These are phyloP conservation scores for Enteromius argenteus DNA, from an alignment of 2,797 vertebrate genomes.

Conservation along the genomic window DNA sequence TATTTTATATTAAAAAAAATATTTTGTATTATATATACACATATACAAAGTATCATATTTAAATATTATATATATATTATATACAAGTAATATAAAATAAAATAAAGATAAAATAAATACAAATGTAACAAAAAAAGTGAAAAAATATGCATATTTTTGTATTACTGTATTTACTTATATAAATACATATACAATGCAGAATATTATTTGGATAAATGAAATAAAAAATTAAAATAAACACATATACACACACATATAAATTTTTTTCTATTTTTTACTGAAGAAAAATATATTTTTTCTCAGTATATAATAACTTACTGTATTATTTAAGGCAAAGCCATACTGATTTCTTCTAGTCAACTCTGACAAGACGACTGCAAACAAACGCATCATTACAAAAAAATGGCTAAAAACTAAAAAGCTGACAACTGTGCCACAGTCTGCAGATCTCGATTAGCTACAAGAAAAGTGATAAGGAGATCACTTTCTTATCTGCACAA, in stretches of 20 bases:
- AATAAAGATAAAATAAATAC: neutral
- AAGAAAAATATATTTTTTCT: neutral
- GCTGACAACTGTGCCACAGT: neutral
- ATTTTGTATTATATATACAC: neutral
- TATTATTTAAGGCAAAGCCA: conserved; percentile 51
- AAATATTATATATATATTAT: neutral
- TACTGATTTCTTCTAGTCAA: conserved; percentile 48
- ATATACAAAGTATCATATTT: too few relatives aligned
- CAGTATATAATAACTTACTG: neutral
- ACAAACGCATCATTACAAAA: conserved; percentile 6
- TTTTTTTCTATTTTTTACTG: too few relatives aligned
- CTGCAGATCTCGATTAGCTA: neutral
- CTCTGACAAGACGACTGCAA: conserved; percentile 15
- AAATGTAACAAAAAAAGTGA: neutral
- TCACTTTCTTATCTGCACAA: conserved; percentile 59
- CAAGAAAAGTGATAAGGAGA: conserved; percentile 50
- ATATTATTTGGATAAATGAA: neutral
- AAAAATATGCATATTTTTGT: neutral
- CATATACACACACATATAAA: too few relatives aligned
- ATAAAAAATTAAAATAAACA: neutral
- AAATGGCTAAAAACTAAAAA: neutral
- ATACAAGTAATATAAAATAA: neutral
- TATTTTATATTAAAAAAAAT: neutral
- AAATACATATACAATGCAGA: neutral
- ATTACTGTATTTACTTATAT: neutral